Conservation (phyloP, 1,140 invertebrate species). For the Lepidurus packardi region DNA sequence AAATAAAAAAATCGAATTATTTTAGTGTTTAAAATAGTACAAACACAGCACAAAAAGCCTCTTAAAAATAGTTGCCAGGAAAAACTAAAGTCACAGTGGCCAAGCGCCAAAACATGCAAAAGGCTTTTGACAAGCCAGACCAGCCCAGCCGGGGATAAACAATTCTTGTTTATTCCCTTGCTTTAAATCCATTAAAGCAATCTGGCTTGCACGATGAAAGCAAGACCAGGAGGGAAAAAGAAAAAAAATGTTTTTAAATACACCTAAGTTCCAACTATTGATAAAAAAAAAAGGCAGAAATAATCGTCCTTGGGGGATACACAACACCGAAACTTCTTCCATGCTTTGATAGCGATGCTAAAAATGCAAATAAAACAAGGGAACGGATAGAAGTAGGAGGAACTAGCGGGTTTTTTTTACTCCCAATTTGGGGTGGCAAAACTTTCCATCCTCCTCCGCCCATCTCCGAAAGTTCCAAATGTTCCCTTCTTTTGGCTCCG, state of each 20-base stretch:
- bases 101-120: neutral
- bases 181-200: slow-evolving; percentile 1
- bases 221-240: neutral
- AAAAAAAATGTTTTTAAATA: neutral
- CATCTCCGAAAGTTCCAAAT: neutral
- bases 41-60: neutral
- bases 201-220: neutral
- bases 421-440: neutral
- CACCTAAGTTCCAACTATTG: neutral
- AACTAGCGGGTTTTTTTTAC: neutral
- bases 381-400: neutral
- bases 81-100: neutral
- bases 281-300: neutral
- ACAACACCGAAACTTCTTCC: neutral
- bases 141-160: neutral
- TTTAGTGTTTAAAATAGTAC: neutral
- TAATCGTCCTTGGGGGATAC: neutral
- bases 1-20: too few relatives aligned
- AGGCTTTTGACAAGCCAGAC: slow-evolving; percentile 17
- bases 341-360: neutral
- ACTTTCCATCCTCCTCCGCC: neutral
- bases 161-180: neutral
- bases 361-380: neutral
- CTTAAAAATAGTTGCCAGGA: slow-evolving; percentile 2
- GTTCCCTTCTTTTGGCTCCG: neutral